These are phyloP conservation scores for Malacoctenus gilli DNA, from an alignment of 2,797 vertebrate genomes.

Conservation along the genomic window DNA sequence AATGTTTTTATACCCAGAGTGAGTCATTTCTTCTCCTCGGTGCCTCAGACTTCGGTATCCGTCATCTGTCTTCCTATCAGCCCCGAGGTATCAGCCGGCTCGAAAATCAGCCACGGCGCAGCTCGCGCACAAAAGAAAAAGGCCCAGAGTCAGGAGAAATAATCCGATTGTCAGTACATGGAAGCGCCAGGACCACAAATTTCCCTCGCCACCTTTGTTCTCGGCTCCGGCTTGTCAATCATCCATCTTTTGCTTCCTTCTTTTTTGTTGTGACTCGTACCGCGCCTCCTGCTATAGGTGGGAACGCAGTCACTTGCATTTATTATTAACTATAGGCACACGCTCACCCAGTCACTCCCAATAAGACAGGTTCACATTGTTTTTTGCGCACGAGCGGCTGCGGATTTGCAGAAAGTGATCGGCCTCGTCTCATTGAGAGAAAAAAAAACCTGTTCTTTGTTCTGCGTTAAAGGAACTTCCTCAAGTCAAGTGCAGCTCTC, in stretches of 20 bases:
- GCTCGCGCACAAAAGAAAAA: constrained; percentile 27
- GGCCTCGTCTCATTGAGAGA: too few species aligned
- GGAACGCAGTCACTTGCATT: too few species aligned
- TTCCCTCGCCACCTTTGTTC: neutral
- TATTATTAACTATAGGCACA: too few species aligned
- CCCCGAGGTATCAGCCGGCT: constrained; percentile 29
- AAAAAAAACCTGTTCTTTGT: too few species aligned
- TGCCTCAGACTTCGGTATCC: constrained; percentile 31
- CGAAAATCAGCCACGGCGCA: constrained; percentile 37
- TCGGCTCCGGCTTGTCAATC: too few species aligned
- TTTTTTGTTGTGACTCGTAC: too few species aligned
- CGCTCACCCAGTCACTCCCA: neutral
- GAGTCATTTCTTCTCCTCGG: constrained; percentile 39
- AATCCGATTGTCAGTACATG: constrained; percentile 33
- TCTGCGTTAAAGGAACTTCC: too few species aligned
- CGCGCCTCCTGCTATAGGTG: too few species aligned
- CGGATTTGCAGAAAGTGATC: too few species aligned
- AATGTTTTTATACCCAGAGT: constrained; percentile 33
- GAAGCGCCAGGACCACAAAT: constrained; percentile 9
- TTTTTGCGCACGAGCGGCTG: neutral
- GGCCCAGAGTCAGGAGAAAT: constrained; percentile 15
- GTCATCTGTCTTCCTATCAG: constrained; percentile 46
- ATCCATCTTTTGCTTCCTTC: too few species aligned
- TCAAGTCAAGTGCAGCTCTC: too few species aligned
- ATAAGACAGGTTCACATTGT: neutral